Conservation (phyloP, 2,888 invertebrate genomes). For the Lasioglossum malachurum region DNA sequence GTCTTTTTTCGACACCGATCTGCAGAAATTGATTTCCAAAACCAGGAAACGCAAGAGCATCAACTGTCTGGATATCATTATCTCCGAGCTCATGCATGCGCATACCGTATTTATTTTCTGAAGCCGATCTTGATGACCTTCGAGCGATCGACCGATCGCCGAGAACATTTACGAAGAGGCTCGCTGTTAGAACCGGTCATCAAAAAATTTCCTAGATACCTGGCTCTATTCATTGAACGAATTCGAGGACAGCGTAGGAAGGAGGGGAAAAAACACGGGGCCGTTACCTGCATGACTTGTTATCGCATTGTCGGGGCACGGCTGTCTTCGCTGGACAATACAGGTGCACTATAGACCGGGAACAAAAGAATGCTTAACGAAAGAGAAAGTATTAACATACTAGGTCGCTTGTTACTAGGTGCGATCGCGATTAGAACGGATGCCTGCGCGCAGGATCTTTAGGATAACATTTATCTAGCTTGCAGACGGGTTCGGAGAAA, state of each 20-base stretch:
- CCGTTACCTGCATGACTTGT: conserved; percentile 47
- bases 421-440: conserved; percentile 29
- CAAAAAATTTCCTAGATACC: conserved; percentile 45
- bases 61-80: too few species aligned
- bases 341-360: conserved; percentile 52
- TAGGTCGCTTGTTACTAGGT: conserved; percentile 35
- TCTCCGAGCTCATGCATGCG: not conserved
- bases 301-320: conserved; percentile 54
- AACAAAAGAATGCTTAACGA: conserved; percentile 65
- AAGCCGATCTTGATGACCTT: not conserved
- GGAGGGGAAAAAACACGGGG: conserved; percentile 2
- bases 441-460: not conserved
- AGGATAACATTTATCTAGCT: not conserved
- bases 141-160: not conserved
- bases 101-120: not conserved
- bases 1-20: not conserved
- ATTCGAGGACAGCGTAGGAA: not conserved
- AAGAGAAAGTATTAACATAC: conserved; percentile 64
- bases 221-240: conserved; percentile 41
- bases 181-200: conserved; percentile 21
- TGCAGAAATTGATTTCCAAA: not conserved
- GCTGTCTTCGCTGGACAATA: conserved; percentile 51
- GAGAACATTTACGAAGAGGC: conserved; percentile 21
- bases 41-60: not conserved
- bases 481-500: not conserved